Percentiles rank a stretch among this genome's conserved stretches.
phyloP scores from a whole-genome alignment of 2,888 invertebrate species.

The Pteria penguin region DNA sequence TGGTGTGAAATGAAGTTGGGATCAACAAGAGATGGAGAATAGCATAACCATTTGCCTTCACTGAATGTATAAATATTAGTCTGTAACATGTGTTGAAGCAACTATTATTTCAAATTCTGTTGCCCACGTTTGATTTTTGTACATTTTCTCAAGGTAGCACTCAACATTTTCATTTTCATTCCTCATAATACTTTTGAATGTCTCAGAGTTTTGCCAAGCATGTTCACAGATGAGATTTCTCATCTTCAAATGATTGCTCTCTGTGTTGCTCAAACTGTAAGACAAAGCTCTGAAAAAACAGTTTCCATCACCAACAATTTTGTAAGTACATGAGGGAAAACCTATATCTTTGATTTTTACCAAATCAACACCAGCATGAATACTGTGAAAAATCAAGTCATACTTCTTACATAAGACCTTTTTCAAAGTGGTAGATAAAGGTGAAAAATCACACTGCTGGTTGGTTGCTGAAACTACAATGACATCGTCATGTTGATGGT shows the following conservation, averaged over 20 bases:
- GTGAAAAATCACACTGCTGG: not conserved
- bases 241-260: not conserved
- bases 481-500: too few relatives aligned
- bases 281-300: constrained; percentile 32
- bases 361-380: not conserved
- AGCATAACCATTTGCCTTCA: constrained; percentile 15
- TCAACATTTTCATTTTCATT: not conserved
- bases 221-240: constrained; percentile 3
- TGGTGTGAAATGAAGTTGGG: not conserved
- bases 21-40: constrained; percentile 8
- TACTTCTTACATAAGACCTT: not conserved
- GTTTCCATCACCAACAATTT: constrained; percentile 20
- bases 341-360: not conserved
- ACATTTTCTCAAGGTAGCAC: constrained; percentile 7
- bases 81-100: constrained; percentile 11
- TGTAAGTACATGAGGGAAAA: not conserved
- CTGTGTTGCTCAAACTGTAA: not conserved
- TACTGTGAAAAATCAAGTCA: not conserved
- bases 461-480: not conserved
- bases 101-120: too few relatives aligned
- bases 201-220: not conserved
- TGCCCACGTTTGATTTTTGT: too few relatives aligned
- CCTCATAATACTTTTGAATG: constrained; percentile 5
- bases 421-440: not conserved
- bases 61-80: constrained; percentile 18